phyloP scores from a whole-genome alignment of 2,888 invertebrate genomes.

The Ennomos quercinarius region DNA sequence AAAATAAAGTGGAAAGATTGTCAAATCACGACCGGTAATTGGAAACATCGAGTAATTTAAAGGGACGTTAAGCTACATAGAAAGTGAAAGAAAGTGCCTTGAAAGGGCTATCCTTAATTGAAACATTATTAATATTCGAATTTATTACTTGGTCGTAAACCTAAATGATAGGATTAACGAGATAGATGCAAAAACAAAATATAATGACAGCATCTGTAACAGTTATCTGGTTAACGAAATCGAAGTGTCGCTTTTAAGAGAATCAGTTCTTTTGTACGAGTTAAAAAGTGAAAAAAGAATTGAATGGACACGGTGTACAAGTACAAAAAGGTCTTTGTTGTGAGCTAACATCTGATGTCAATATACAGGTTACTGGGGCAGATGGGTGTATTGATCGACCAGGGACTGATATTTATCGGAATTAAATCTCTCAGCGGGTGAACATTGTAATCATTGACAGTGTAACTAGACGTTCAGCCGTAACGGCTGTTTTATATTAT shows the following conservation, averaged over 20 bases:
- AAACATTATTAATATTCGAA: slow-evolving; percentile 5
- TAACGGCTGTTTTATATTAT: slow-evolving; percentile 24
- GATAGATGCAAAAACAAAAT: slow-evolving; percentile 34
- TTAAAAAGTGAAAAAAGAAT: slow-evolving; percentile 47
- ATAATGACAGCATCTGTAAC: slow-evolving; percentile 34
- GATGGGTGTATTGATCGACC: slow-evolving; percentile 59
- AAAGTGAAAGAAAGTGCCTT: slow-evolving; percentile 30
- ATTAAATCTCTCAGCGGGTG: slow-evolving; percentile 76
- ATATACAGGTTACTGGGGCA: slow-evolving; percentile 72
- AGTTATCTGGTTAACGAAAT: slow-evolving; percentile 48
- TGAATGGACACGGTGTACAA: slow-evolving; percentile 48
- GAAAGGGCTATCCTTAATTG: slow-evolving; percentile 18
- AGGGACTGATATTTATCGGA: slow-evolving; percentile 72
- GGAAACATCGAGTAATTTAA: slow-evolving; percentile 29
- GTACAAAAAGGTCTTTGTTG: slow-evolving; percentile 66
- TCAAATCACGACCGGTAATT: slow-evolving; percentile 38
- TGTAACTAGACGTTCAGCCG: slow-evolving; percentile 34
- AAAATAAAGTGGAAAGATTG: slow-evolving; percentile 23
- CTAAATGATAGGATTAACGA: slow-evolving; percentile 26
- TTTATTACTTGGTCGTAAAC: slow-evolving; percentile 15
- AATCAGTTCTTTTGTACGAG: slow-evolving; percentile 45
- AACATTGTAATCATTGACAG: slow-evolving; percentile 59
- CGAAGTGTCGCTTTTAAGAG: slow-evolving; percentile 43
- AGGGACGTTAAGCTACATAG: slow-evolving; percentile 27
- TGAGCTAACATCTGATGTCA: slow-evolving; percentile 58